Conservation (phyloP, 2,113 vertebrate genomes). For the Chionodraco myersi region DNA sequence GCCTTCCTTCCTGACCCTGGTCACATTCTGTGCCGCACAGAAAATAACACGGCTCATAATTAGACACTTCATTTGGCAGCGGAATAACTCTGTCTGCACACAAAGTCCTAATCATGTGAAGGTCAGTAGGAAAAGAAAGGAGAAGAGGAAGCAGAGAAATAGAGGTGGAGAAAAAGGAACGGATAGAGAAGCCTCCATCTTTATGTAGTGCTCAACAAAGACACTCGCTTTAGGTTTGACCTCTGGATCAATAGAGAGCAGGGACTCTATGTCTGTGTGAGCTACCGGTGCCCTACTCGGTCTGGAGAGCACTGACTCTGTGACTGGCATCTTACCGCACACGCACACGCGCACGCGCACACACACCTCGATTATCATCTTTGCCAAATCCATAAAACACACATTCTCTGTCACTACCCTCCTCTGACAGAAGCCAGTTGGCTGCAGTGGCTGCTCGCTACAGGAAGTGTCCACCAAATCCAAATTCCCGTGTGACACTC, state of each 20-base stretch:
- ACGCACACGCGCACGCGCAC: slow-evolving; percentile 56
- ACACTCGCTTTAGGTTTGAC: slow-evolving; percentile 45
- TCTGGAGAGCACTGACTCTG: slow-evolving; percentile 56
- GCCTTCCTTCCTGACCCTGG: slow-evolving; percentile 15
- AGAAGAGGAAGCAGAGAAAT: background rate
- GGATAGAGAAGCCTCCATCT: background rate
- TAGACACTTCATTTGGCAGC: slow-evolving; percentile 73
- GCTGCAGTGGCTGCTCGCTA: slow-evolving; percentile 50
- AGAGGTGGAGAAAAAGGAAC: slow-evolving; percentile 1
- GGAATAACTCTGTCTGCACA: slow-evolving; percentile 54
- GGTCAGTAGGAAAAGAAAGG: slow-evolving; percentile 41
- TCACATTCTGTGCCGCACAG: slow-evolving; percentile 52
- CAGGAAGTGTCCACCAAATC: slow-evolving; percentile 41
- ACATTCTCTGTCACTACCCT: slow-evolving; percentile 50
- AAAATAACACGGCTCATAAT: slow-evolving; percentile 73
- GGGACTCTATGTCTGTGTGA: slow-evolving; percentile 34
- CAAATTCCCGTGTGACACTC: slow-evolving; percentile 61
- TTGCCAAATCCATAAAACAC: slow-evolving; percentile 73
- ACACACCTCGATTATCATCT: slow-evolving; percentile 62
- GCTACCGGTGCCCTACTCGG: slow-evolving; percentile 27
- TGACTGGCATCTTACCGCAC: slow-evolving; percentile 55
- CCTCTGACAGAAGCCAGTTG: slow-evolving; percentile 57
- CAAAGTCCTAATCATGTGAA: slow-evolving; percentile 64
- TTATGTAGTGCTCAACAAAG: slow-evolving; percentile 49
- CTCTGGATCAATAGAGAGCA: slow-evolving; percentile 42